Evolutionary conservation across 2,797 vertebrate genomes (phyloP).

Genomic region (Fundulus diaphanus): DNA sequence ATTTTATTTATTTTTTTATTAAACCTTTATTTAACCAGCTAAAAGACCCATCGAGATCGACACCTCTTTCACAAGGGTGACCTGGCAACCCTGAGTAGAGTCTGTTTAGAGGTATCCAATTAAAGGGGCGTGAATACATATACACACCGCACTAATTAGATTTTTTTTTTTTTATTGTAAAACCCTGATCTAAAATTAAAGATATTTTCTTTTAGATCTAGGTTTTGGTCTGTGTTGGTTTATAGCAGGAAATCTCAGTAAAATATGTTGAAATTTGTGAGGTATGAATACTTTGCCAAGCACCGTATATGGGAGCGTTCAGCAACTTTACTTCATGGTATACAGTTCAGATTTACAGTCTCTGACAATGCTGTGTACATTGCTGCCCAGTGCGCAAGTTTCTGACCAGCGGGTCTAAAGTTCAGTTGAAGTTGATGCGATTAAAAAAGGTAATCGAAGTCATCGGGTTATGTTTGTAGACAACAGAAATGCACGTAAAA

Average conservation of each 20-base stretch:
- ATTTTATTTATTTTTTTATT: too few relatives aligned
- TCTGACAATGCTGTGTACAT: not conserved
- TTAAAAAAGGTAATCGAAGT: not conserved
- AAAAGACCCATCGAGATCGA: too few relatives aligned
- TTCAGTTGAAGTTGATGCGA: not conserved
- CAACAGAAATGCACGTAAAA: not conserved
- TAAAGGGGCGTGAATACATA: not conserved
- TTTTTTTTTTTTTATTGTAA: not conserved
- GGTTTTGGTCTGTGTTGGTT: not conserved
- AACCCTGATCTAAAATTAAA: not conserved
- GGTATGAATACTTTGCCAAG: not conserved
- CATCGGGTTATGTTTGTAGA: not conserved
- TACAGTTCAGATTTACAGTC: not conserved
- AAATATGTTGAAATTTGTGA: not conserved
- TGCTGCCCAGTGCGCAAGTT: not conserved
- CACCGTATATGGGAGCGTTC: slow-evolving; percentile 1
- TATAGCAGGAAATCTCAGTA: not conserved
- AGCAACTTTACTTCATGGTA: not conserved
- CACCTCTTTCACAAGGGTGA: too few relatives aligned
- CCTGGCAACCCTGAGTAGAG: too few relatives aligned
- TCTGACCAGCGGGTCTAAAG: not conserved
- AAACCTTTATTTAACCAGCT: too few relatives aligned
- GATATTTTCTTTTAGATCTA: not conserved
- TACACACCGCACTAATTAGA: not conserved
- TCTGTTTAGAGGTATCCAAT: not conserved